Base-by-base conservation (phyloP, 2,113 vertebrate genomes). In the Coreoperca whiteheadi region DNA sequence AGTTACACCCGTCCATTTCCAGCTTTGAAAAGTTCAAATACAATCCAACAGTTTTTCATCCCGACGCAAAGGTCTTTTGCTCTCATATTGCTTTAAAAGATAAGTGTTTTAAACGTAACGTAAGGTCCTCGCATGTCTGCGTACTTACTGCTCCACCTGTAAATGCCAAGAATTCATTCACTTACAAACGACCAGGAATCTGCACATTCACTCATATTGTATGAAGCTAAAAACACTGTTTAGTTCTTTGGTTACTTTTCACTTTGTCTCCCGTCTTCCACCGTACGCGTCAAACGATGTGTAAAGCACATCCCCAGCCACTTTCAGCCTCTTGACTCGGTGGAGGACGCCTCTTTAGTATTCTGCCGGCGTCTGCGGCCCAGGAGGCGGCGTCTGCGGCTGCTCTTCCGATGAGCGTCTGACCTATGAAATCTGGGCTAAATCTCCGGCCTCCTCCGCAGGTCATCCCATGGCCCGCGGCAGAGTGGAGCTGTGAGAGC, bases 361-460 rank as follows among this genome's bases (percentile, higher is more conserved):
- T 87, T 89, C 88, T 18, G 28, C 0, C 14, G 28, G 37, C 39
- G 6, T 78, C 60, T 18, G n/a, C 15, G 25, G 20, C 41, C 1
- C 56, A 69, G 63, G 61, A 32, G 37, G 30, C 60, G 10, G 80
- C 11, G 11, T 14, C 71, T 60, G 79, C 70, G 57, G 69, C n/a
- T 12, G 21, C 32, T 64, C 64, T 39, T 41, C 56, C 76, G 77
- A 77, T 5, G 51, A 77, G 50, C 50, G 32, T 59, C 68, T 88
- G 80, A 80, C 81, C 77, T 74, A 0, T 75, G 59, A 82, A 65
- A 71, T 83, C 72, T 65, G 61, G 39, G 64, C 76, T 72, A 67
- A 83, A 78, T 53, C 85, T 77, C 57, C 1, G 28, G 39, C 79
- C 80, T 77, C 80, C 56, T 77, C 56, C 15, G 3, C 79, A 56